Percentiles rank a stretch among this genome's conserved stretches.
Conservation (phyloP, 2,888 invertebrate genomes). For the Lepidochitona cinerea region DNA sequence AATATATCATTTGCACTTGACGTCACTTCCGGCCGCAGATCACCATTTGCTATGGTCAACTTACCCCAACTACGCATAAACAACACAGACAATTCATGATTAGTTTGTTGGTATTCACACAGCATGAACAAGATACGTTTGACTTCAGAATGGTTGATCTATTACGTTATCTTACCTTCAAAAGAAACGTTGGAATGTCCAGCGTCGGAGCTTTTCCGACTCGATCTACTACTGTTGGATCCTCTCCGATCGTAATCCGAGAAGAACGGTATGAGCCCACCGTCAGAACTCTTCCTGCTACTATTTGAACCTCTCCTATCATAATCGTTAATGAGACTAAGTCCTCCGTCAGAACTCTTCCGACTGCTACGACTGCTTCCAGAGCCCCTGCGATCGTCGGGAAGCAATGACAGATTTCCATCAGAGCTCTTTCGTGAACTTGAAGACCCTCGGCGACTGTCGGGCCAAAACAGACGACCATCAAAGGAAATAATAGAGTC, state of each 20-base stretch:
- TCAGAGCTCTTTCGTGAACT: slow-evolving; percentile 5
- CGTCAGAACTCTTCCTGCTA: slow-evolving; percentile 45
- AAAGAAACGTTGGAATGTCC: slow-evolving; percentile 3
- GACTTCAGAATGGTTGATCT: too few species aligned
- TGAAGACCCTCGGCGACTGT: slow-evolving; percentile 1
- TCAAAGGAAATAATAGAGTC: slow-evolving; percentile 4
- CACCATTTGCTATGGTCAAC: too few species aligned
- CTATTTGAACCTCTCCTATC: slow-evolving; percentile 22
- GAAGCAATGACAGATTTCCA: slow-evolving; percentile 21
- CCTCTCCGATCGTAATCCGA: slow-evolving; percentile 54
- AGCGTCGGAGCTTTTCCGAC: slow-evolving; percentile 30
- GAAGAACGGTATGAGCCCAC: slow-evolving; percentile 24
- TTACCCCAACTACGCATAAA: too few species aligned
- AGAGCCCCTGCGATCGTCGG: slow-evolving; percentile 35
- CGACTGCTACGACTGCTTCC: slow-evolving; percentile 32
- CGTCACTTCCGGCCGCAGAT: too few species aligned
- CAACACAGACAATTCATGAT: too few species aligned
- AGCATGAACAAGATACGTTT: too few species aligned
- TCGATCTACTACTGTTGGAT: slow-evolving; percentile 56
- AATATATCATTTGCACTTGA: too few species aligned
- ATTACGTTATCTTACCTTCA: slow-evolving; percentile 8
- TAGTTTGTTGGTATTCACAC: too few species aligned
- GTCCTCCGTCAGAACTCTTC: slow-evolving; percentile 6
- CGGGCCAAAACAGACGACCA: slow-evolving; percentile 5
- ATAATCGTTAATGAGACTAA: neutral